Evolutionary conservation across 2,113 vertebrate species (phyloP).

Genomic region (Elgaria multicarinata): DNA sequence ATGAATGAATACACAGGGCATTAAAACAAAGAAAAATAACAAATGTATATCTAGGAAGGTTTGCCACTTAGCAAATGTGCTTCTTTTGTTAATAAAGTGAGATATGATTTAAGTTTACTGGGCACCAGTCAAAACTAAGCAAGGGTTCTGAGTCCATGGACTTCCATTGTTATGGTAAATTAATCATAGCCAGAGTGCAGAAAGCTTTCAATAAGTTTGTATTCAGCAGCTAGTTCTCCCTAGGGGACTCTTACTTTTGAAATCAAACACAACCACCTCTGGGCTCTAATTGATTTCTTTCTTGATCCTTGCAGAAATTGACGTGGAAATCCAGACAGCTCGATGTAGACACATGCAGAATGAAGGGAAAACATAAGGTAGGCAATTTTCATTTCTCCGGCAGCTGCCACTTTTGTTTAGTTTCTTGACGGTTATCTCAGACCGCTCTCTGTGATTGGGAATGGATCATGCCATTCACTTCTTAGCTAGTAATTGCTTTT

Average conservation of each 20-base stretch:
- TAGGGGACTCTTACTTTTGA: slow-evolving; percentile 70
- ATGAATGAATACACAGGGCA: not conserved
- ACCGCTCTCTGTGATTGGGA: slow-evolving; percentile 60
- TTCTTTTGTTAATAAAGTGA: slow-evolving; percentile 38
- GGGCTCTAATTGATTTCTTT: slow-evolving; percentile 77
- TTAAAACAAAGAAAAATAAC: not conserved
- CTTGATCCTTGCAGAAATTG: slow-evolving; percentile 88
- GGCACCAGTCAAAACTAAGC: slow-evolving; percentile 60
- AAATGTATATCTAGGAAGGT: slow-evolving; percentile 6
- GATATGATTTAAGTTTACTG: slow-evolving; percentile 45
- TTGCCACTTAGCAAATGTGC: not conserved
- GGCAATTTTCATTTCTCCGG: slow-evolving; percentile 73
- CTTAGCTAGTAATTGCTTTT: slow-evolving; percentile 72
- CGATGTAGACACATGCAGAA: slow-evolving; percentile 98
- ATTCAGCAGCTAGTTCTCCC: slow-evolving; percentile 64
- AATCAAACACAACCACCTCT: slow-evolving; percentile 73
- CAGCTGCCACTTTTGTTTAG: slow-evolving; percentile 75
- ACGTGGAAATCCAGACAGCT: slow-evolving; percentile 98
- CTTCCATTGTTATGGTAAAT: slow-evolving; percentile 62
- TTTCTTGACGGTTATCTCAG: slow-evolving; percentile 67
- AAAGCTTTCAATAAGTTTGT: slow-evolving; percentile 72
- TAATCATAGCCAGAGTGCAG: slow-evolving; percentile 69
- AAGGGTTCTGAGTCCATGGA: slow-evolving; percentile 43
- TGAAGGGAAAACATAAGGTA: slow-evolving; percentile 99
- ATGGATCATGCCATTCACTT: slow-evolving; percentile 62